Conservation (phyloP, 2,113 vertebrate species). For the Elephas maximus region DNA sequence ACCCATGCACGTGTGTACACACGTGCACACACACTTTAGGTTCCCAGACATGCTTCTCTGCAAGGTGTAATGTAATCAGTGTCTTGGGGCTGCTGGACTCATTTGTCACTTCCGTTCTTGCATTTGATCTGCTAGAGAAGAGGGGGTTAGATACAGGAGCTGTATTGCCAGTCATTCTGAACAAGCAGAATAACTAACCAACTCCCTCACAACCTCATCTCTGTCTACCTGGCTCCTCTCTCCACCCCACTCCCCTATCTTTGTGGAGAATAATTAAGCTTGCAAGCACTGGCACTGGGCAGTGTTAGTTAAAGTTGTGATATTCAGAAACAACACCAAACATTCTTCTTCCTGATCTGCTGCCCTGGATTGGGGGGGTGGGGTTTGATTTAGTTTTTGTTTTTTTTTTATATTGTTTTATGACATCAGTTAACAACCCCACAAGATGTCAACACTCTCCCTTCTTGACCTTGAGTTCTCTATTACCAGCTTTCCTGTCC, state of each 20-base stretch:
- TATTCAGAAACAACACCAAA: too few relatives aligned
- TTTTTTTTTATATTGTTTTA: too few relatives aligned
- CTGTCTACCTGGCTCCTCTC: not conserved
- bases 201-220: conserved; percentile 21
- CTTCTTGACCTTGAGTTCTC: too few relatives aligned
- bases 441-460: too few relatives aligned
- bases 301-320: too few relatives aligned
- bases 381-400: conserved; percentile 22
- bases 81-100: not conserved
- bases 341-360: too few relatives aligned
- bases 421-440: too few relatives aligned
- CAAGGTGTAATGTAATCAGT: not conserved
- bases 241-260: not conserved
- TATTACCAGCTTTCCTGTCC: too few relatives aligned
- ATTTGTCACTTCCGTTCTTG: conserved; percentile 54
- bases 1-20: not conserved
- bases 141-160: not conserved
- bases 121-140: conserved; percentile 41
- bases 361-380: not conserved
- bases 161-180: conserved; percentile 13
- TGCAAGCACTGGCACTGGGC: not conserved
- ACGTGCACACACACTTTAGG: not conserved
- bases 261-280: conserved; percentile 66
- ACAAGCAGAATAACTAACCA: conserved; percentile 43
- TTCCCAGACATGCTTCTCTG: not conserved